Conservation (phyloP, 2,888 invertebrate genomes). For the Cephus sareptanus region DNA sequence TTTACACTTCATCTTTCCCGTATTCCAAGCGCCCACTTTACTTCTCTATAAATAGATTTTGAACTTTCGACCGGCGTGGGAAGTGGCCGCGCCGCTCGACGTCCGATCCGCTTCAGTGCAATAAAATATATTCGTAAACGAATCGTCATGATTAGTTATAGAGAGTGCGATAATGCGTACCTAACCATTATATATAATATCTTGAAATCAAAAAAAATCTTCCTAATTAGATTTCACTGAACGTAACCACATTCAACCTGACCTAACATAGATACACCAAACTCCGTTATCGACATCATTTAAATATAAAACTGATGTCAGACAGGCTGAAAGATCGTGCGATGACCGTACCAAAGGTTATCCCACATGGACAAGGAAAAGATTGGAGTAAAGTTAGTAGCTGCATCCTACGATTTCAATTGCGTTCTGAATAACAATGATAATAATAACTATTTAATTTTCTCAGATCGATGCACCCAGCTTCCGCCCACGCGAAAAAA, state of each 20-base stretch:
- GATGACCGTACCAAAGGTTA: neutral
- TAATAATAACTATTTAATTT: neutral
- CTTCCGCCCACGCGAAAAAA: neutral
- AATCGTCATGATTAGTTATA: neutral
- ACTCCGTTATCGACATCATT: neutral
- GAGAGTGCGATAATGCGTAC: neutral
- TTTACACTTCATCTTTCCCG: neutral
- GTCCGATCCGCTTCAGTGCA: neutral
- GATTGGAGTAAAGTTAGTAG: neutral
- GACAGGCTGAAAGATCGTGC: neutral
- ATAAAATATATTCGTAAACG: neutral
- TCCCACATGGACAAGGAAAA: neutral
- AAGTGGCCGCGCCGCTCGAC: neutral
- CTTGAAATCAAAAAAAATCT: neutral
- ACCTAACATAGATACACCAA: neutral
- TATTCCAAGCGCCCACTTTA: neutral
- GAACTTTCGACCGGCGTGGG: conserved; percentile 19
- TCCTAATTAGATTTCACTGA: neutral
- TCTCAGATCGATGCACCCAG: neutral
- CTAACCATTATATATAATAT: neutral
- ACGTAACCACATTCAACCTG: neutral
- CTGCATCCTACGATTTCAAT: neutral
- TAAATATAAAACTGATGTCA: neutral
- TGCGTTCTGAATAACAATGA: neutral
- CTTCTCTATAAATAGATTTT: neutral